phyloP scores from a whole-genome alignment of 2,797 vertebrate genomes.

The Epinephelus awoara region DNA sequence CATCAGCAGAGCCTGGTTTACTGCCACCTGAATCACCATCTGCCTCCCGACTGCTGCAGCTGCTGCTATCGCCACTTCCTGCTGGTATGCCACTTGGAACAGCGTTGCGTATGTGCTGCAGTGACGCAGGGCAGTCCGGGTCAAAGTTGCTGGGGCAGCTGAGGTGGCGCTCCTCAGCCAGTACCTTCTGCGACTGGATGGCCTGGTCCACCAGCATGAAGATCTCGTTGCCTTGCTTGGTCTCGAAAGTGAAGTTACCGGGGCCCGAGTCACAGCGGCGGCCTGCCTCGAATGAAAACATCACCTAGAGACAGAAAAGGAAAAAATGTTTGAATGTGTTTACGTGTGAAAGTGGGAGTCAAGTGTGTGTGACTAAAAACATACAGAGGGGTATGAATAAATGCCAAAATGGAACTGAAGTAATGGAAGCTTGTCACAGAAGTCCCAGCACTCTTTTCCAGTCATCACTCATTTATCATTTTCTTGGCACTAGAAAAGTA shows the following conservation, averaged over 20 bases:
- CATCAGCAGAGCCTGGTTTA: constrained; percentile 83
- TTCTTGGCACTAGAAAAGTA: background rate
- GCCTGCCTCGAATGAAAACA: constrained; percentile 99
- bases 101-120: constrained; percentile 73
- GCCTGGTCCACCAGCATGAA: constrained; percentile 93
- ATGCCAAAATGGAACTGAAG: constrained; percentile 8
- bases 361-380: constrained; percentile 16
- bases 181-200: constrained; percentile 93
- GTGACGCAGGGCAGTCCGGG: constrained; percentile 70
- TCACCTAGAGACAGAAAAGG: constrained; percentile 87
- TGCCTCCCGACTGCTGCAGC: constrained; percentile 79
- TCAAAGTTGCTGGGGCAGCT: constrained; percentile 82
- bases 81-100: constrained; percentile 11
- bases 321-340: background rate
- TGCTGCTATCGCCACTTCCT: constrained; percentile 65
- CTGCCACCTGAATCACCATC: constrained; percentile 85
- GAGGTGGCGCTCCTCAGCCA: constrained; percentile 86
- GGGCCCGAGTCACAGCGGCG: constrained; percentile 96
- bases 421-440: constrained; percentile 25
- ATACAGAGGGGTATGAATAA: constrained; percentile 3
- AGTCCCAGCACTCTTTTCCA: constrained; percentile 19
- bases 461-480: constrained; percentile 34
- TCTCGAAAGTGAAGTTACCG: constrained; percentile 98
- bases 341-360: background rate
- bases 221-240: constrained; percentile 96